A percentile compares a stretch with the other conserved stretches of the same genome.
phyloP scores from a whole-genome alignment of 2,888 invertebrate genomes.

The Sipha maydis region DNA sequence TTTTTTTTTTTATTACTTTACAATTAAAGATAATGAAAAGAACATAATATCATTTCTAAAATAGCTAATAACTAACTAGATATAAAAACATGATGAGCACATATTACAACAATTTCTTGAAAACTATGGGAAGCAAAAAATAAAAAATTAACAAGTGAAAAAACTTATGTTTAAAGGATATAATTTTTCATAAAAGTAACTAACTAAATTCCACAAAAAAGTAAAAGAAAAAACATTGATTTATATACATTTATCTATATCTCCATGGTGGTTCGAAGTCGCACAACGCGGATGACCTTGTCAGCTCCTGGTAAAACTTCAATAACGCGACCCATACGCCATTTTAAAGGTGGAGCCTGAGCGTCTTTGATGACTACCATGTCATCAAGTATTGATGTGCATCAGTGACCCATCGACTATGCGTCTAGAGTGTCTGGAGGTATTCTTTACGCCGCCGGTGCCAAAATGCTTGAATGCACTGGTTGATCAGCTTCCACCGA shows the following conservation, averaged over 20 bases:
- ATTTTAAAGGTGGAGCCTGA: not conserved
- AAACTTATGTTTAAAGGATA: conserved; percentile 50
- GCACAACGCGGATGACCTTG: not conserved
- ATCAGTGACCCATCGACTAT: not conserved
- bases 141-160: conserved; percentile 59
- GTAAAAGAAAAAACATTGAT: conserved; percentile 51
- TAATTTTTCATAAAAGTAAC: conserved; percentile 48
- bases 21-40: conserved; percentile 58
- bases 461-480: not conserved
- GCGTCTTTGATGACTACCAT: not conserved
- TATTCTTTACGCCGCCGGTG: not conserved
- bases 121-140: conserved; percentile 58
- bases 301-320: not conserved
- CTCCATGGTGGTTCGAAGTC: not conserved
- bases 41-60: conserved; percentile 58
- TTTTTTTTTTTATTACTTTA: no score
- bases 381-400: no score
- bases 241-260: conserved; percentile 61
- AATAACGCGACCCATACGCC: not conserved
- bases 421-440: not conserved
- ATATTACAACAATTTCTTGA: conserved; percentile 56
- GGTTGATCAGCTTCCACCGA: not conserved
- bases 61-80: conserved; percentile 62
- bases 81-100: conserved; percentile 61
- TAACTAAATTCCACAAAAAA: conserved; percentile 56